These are phyloP conservation scores for Cydia amplana DNA, from an alignment of 1,140 invertebrate genomes.

Conservation along the genomic window DNA sequence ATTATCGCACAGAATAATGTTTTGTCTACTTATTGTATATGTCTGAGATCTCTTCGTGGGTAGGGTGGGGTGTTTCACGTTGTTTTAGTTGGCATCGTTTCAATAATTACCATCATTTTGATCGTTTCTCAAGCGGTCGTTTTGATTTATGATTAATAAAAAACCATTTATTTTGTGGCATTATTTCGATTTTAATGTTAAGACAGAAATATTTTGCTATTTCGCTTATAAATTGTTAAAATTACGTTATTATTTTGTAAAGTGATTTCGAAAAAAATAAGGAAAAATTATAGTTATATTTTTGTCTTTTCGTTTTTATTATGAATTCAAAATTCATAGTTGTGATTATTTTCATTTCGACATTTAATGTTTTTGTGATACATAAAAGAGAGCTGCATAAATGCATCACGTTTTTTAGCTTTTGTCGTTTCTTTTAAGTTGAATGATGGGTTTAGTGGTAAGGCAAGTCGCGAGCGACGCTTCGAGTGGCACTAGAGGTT, in stretches of 20 bases:
- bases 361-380: slow-evolving; percentile 80
- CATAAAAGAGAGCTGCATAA: slow-evolving; percentile 72
- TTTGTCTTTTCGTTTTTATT: slow-evolving; percentile 70
- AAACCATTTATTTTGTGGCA: slow-evolving; percentile 50
- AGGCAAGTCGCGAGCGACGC: slow-evolving; percentile 40
- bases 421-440: slow-evolving; percentile 56
- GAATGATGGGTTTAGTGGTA: slow-evolving; percentile 46
- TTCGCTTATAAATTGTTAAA: slow-evolving; percentile 71
- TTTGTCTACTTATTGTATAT: slow-evolving; percentile 36
- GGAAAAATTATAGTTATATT: slow-evolving; percentile 64
- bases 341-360: slow-evolving; percentile 76
- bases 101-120: background rate
- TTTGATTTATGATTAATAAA: slow-evolving; percentile 39
- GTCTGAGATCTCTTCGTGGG: slow-evolving; percentile 29
- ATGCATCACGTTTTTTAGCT: slow-evolving; percentile 69
- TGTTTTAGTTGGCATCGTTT: background rate
- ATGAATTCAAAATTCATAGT: slow-evolving; percentile 79
- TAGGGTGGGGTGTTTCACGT: slow-evolving; percentile 14
- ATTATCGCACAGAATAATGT: slow-evolving; percentile 33
- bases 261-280: slow-evolving; percentile 47
- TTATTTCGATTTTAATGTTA: slow-evolving; percentile 62
- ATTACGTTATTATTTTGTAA: slow-evolving; percentile 69
- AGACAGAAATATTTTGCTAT: slow-evolving; percentile 64
- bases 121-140: slow-evolving; percentile 34
- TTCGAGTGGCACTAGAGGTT: slow-evolving; percentile 47